Evolutionary conservation across 2,797 vertebrate species (phyloP), one percentile per base, ranked within the genome.

Genomic region (Leptoclinus maculatus): DNA sequence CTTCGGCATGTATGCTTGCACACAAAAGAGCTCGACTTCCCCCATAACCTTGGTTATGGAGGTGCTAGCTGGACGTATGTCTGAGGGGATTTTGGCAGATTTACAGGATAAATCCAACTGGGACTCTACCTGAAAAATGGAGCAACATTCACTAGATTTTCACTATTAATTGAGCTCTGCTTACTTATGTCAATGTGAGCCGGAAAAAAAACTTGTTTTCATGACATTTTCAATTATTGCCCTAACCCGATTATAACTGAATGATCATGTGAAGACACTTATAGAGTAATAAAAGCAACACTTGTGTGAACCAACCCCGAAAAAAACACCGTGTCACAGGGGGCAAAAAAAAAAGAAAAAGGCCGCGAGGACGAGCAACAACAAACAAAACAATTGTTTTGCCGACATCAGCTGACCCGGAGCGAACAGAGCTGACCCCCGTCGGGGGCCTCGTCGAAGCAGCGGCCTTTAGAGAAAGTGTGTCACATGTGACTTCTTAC

Each of bases 361-460:
- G 78, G 64, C 71, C 2, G 51, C 9, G 58, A 67, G 72, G 59
- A 73, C 74, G 41, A 68, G 62, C 73, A 78, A 78, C 76, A 78
- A 87, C 79, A 88, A 84, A 92, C 84, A 90, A 80, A 86, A 78
- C 83, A 86, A 84, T 89, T 92, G 93, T 93, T 92, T 88, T 75
- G 82, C 78, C 71, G 12, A 71, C 76, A 86, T 94, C 92, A 93
- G 92, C 93, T 93, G 93, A 92, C 82, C 82, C n/a, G 13, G 21
- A 74, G 80, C 45, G 39, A 89, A 86, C 11, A 65, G 72, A 93
- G 92, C 93, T 93, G 93, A 81, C 82, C 84, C 79, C 7, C 58
- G 29, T 9, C 29, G 29, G 29, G 29, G 29, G 84, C 75, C 83
- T 73, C 68, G 58, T 17, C 34, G 67, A 70, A 83, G 82, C 83